A percentile compares a stretch with the other conserved stretches of the same genome.
These are phyloP conservation scores for Euwallacea similis DNA, from an alignment of 1,140 invertebrate genomes.

Conservation along the genomic window DNA sequence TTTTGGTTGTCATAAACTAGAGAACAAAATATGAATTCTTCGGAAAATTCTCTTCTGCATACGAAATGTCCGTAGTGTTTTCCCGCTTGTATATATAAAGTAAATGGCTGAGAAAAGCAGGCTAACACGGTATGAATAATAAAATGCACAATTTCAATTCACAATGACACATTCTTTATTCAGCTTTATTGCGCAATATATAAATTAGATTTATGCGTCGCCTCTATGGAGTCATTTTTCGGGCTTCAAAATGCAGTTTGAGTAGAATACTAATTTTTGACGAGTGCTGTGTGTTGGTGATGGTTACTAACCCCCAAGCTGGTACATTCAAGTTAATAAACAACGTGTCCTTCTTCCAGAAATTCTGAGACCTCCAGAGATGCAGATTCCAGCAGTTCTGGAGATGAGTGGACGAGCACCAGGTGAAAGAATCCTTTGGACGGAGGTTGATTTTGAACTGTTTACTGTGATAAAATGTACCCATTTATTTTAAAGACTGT, in stretches of 20 bases:
- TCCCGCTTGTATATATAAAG: slow-evolving; percentile 15
- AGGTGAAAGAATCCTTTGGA: not conserved
- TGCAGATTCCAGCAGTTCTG: slow-evolving; percentile 5
- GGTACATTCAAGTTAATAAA: not conserved
- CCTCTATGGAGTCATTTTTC: not conserved
- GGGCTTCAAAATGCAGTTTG: not conserved
- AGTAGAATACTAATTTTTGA: not conserved
- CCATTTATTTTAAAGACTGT: not conserved
- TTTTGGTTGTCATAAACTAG: not conserved
- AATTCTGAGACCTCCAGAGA: slow-evolving; percentile 4
- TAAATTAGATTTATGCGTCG: not conserved
- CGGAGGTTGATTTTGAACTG: not conserved
- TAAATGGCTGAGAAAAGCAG: slow-evolving; percentile 21
- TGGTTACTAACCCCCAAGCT: slow-evolving; percentile 5
- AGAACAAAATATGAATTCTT: not conserved
- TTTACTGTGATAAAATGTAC: slow-evolving; percentile 1
- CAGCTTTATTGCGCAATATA: not conserved
- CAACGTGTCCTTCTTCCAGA: slow-evolving; percentile 5
- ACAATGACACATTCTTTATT: slow-evolving; percentile 10
- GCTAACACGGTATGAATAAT: slow-evolving; percentile 17
- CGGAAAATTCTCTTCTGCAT: slow-evolving; percentile 8
- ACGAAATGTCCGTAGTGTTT: slow-evolving; percentile 13
- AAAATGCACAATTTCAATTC: slow-evolving; percentile 14
- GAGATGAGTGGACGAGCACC: slow-evolving; percentile 4
- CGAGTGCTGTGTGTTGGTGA: not conserved